Percentiles rank a stretch among this genome's conserved stretches.
These are phyloP conservation scores for Lycocerus yunnanus DNA, from an alignment of 2,888 invertebrate species.

Conservation along the genomic window DNA sequence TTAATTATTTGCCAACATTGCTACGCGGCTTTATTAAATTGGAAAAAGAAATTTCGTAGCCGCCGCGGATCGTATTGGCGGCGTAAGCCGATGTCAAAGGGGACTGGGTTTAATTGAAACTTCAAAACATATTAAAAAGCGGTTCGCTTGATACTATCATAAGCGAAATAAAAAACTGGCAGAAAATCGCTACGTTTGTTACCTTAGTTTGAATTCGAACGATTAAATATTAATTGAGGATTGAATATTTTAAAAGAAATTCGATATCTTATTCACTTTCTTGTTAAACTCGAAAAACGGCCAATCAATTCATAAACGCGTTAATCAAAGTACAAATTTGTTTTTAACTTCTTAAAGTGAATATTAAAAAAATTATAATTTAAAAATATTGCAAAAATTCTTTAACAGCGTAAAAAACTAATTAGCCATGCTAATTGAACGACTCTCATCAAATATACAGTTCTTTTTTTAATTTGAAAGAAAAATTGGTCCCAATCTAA, in stretches of 20 bases:
- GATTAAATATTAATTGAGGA: neutral
- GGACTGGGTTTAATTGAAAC: conserved; percentile 50
- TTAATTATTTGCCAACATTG: conserved; percentile 48
- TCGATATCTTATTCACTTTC: neutral
- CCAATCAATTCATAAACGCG: neutral
- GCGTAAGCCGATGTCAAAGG: conserved; percentile 47
- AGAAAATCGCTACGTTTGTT: conserved; percentile 12
- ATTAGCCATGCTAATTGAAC: conserved; percentile 48
- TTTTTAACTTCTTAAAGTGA: neutral
- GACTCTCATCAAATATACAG: conserved; percentile 51
- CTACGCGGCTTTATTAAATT: conserved; percentile 49
- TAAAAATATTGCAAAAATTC: conserved; percentile 17
- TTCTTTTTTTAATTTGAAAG: conserved; percentile 51
- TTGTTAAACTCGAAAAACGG: neutral
- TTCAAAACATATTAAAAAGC: conserved; percentile 49
- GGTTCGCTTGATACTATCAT: conserved; percentile 26
- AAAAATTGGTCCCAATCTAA: conserved; percentile 54
- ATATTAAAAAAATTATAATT: neutral
- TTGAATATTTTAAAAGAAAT: neutral
- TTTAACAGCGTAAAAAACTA: conserved; percentile 35
- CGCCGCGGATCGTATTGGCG: conserved; percentile 45
- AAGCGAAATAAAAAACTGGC: conserved; percentile 15
- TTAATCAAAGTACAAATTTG: neutral
- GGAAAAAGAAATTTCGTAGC: conserved; percentile 50
- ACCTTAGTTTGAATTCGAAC: neutral